phyloP scores from a whole-genome alignment of 1,140 invertebrate species.

The Mactra quadrangularis region DNA sequence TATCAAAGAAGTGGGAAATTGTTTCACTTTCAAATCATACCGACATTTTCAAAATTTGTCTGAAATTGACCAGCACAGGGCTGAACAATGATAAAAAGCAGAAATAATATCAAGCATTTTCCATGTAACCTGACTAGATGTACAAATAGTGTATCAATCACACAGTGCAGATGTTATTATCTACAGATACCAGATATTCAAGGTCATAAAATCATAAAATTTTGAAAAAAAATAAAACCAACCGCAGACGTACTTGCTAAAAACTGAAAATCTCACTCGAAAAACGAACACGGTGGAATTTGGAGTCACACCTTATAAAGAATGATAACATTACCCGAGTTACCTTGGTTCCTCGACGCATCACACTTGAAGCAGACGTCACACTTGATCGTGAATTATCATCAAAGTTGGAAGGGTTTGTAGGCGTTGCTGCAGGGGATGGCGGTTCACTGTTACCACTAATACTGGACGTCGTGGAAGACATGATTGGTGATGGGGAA shows the following conservation, averaged over 20 bases:
- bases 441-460: conserved; percentile 44
- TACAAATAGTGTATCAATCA: no score
- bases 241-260: background rate
- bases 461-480: conserved; percentile 14
- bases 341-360: conserved; percentile 53
- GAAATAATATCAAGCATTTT: no score
- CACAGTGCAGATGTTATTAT: no score
- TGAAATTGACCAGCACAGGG: no score
- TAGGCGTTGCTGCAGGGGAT: conserved; percentile 30
- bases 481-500: conserved; percentile 25
- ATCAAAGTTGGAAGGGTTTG: conserved; percentile 9
- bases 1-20: no score
- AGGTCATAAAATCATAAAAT: no score
- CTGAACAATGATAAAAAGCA: no score
- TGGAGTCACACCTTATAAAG: conserved; percentile 60
- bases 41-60: no score
- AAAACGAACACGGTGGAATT: conserved; percentile 18
- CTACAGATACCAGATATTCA: no score
- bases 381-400: conserved; percentile 8
- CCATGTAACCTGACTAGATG: no score
- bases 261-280: conserved; percentile 1
- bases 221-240: no score
- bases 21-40: no score
- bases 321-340: conserved; percentile 63
- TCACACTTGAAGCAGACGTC: conserved; percentile 6